Conservation (phyloP, 2,113 vertebrate genomes). For the Melozone crissalis region DNA sequence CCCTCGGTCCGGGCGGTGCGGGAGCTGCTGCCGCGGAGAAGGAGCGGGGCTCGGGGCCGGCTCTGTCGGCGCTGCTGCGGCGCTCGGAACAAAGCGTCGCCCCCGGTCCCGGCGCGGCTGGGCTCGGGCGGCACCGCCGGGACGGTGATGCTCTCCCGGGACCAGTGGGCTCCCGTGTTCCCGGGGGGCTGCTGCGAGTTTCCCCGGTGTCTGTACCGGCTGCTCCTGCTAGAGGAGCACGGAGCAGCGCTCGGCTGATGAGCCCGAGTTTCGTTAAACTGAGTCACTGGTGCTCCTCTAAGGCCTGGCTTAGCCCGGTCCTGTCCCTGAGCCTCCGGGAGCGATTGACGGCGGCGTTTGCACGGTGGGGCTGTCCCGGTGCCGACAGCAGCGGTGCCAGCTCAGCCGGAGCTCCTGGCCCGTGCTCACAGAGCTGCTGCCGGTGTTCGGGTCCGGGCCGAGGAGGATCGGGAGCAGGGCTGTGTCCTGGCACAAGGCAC, state of each 20-base stretch:
- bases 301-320: background rate
- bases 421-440: background rate
- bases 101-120: background rate
- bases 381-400: accelerated
- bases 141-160: background rate
- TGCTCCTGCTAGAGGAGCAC: accelerated
- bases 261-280: background rate
- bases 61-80: background rate
- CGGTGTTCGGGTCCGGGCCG: background rate
- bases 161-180: accelerated
- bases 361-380: accelerated
- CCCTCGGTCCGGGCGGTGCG: background rate
- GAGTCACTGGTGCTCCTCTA: accelerated
- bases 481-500: background rate
- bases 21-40: background rate
- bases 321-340: accelerated
- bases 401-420: accelerated
- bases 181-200: accelerated
- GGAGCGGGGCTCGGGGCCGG: background rate
- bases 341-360: background rate
- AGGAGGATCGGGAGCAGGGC: background rate
- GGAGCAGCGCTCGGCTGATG: accelerated
- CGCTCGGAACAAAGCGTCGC: background rate
- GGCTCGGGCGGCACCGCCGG: background rate
- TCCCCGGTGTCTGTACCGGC: accelerated